phyloP scores from a whole-genome alignment of 2,113 vertebrate genomes.

The Steatornis caripensis region DNA sequence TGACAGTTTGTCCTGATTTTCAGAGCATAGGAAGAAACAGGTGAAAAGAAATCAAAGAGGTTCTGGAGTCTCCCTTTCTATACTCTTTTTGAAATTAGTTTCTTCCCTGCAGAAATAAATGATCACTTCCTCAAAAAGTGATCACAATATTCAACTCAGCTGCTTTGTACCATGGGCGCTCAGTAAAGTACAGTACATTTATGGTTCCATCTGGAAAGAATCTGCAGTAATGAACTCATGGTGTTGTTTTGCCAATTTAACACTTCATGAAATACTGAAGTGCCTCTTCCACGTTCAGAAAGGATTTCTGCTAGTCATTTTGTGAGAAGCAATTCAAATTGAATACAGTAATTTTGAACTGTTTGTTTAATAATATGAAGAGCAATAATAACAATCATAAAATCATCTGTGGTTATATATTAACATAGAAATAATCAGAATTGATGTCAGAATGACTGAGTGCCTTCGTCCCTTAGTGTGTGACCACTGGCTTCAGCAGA shows the following conservation, averaged over 20 bases:
- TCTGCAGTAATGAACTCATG: conserved; percentile 50
- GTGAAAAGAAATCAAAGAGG: not conserved
- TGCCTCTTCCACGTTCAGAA: conserved; percentile 58
- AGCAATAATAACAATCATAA: conserved; percentile 33
- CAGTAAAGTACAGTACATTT: conserved; percentile 1
- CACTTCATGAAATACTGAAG: conserved; percentile 67
- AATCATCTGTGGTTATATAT: not conserved
- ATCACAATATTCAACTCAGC: not conserved
- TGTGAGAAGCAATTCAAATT: conserved; percentile 42
- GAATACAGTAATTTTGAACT: conserved; percentile 57
- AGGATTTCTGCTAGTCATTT: conserved; percentile 39
- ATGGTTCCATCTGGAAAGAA: conserved; percentile 54
- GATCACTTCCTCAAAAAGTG: not conserved
- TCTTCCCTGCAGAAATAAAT: not conserved
- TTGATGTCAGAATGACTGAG: not conserved
- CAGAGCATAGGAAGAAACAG: not conserved
- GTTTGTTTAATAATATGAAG: conserved; percentile 58
- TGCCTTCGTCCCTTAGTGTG: not conserved
- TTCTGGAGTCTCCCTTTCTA: not conserved
- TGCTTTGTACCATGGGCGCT: not conserved
- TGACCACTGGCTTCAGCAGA: not conserved
- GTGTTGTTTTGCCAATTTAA: conserved; percentile 66
- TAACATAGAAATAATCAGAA: not conserved
- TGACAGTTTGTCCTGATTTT: not conserved
- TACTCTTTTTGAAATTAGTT: not conserved